phyloP scores from a whole-genome alignment of 2,888 invertebrate species.

The Xylocampa areola region DNA sequence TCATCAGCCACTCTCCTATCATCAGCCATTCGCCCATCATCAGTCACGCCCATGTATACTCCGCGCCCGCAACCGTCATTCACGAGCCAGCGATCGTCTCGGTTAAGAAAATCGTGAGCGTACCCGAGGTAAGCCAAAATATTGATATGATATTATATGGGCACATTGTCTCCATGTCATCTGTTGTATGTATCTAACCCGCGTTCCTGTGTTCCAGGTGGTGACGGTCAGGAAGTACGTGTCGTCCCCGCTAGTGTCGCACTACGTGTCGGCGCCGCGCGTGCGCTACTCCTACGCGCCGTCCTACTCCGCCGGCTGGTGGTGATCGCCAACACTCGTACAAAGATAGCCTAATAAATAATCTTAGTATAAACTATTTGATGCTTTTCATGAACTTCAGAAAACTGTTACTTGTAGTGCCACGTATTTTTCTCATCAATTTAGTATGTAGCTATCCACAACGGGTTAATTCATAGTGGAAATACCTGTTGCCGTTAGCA shows the following conservation, averaged over 20 bases:
- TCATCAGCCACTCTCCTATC: conserved; percentile 3
- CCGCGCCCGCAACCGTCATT: conserved; percentile 41
- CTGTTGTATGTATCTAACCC: too few relatives aligned
- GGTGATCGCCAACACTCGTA: conserved; percentile 60
- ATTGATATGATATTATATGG: neutral
- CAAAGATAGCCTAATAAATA: conserved; percentile 16
- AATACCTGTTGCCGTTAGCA: too few relatives aligned
- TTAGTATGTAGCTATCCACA: too few relatives aligned
- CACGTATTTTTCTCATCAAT: too few relatives aligned
- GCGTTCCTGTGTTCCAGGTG: too few relatives aligned
- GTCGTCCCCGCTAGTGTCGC: conserved; percentile 69
- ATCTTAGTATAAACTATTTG: neutral
- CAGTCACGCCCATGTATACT: conserved; percentile 47
- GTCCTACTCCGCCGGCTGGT: conserved; percentile 67
- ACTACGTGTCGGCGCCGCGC: conserved; percentile 71
- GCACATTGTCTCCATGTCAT: too few relatives aligned
- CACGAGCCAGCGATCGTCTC: conserved; percentile 61
- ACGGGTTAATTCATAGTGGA: too few relatives aligned
- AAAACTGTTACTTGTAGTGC: too few relatives aligned
- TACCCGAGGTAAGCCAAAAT: conserved; percentile 69
- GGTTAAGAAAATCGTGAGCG: conserved; percentile 70
- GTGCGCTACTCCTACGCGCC: conserved; percentile 65
- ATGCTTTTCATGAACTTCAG: neutral
- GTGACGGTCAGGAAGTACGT: conserved; percentile 70
- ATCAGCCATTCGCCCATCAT: conserved; percentile 35